Evolutionary conservation across 1,140 invertebrate genomes (phyloP), one percentile per base, ranked within the genome.

Genomic region (Bacillus rossius): DNA sequence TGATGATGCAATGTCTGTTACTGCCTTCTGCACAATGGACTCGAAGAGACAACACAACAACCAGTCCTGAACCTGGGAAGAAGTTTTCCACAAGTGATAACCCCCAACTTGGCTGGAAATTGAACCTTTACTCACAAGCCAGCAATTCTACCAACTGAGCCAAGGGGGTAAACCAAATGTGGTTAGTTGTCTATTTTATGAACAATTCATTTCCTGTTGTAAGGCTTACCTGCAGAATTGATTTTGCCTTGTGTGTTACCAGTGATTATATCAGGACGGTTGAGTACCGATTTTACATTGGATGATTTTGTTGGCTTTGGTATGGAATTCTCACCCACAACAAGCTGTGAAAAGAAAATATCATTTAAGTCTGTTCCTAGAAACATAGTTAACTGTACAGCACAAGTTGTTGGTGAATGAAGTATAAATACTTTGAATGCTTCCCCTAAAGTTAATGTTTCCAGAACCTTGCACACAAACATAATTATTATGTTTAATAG

Each of bases 261-360:
- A 17, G 20, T 7, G n/a, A 37, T 53, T 3, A 53, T 53, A 19
- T 26, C 26, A 23, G 14, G 13, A 14, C 26, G 26, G 20, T 17
- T 38, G 20, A 22, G 38, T 13, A 43, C 8, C 20, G 49, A 40
- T 25, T 25, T 37, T 23, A 26, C 41, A 48, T 60, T 45, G 48
- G 14, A 60, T 8, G 17, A 17, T 2, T 19, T 14, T 14, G 40
- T 20, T 20, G 34, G 45, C 22, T 50, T 58, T 10, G 61, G 64
- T 8, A 64, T 45, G 3, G 60, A 61, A 50, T 65, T 60, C 40
- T 63, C 62, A 25, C 62, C 64, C 4, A 65, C 64, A 16, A 65
- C 57, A 34, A 65, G 41, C 62, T 65, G 54, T 13, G 59, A 56
- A 23, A 23, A 57, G 7, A 16, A 56, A 48, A 17, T 13, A 17